These are phyloP conservation scores for Mesoligia furuncula DNA, from an alignment of 2,888 invertebrate genomes.

Conservation along the genomic window DNA sequence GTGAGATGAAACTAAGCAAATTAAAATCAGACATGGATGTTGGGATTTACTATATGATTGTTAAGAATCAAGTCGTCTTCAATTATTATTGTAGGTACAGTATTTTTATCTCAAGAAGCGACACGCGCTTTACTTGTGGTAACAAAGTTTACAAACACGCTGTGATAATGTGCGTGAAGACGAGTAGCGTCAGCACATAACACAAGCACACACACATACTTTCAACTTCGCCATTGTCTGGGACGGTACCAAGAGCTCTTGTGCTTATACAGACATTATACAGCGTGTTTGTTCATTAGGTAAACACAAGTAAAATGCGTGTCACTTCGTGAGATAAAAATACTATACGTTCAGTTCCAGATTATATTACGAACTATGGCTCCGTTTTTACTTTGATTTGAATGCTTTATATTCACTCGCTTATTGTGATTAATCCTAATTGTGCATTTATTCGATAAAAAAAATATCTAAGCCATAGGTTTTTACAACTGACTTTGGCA, in stretches of 20 bases:
- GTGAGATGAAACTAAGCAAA: too few relatives aligned
- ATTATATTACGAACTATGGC: too few relatives aligned
- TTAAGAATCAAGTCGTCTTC: neutral
- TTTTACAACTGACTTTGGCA: neutral
- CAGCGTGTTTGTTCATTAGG: neutral
- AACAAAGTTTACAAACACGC: neutral
- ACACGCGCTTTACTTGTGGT: neutral
- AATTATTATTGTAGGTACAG: neutral
- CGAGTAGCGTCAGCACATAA: neutral
- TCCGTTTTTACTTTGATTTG: neutral
- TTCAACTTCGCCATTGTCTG: too few relatives aligned
- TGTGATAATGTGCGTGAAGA: neutral
- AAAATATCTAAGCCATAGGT: neutral
- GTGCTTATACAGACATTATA: neutral
- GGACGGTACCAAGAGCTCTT: neutral
- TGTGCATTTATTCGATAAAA: neutral
- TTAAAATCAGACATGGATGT: neutral
- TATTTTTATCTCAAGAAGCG: neutral
- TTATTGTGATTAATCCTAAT: too few relatives aligned
- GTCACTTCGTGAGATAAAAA: neutral
- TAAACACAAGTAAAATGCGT: neutral
- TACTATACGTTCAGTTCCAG: neutral
- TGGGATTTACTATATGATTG: neutral
- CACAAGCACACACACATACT: too few relatives aligned
- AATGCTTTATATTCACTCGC: neutral